Percentiles rank a stretch among this genome's conserved stretches.
Conservation (phyloP, 1,140 invertebrate species). For the Bombus breviceps region DNA sequence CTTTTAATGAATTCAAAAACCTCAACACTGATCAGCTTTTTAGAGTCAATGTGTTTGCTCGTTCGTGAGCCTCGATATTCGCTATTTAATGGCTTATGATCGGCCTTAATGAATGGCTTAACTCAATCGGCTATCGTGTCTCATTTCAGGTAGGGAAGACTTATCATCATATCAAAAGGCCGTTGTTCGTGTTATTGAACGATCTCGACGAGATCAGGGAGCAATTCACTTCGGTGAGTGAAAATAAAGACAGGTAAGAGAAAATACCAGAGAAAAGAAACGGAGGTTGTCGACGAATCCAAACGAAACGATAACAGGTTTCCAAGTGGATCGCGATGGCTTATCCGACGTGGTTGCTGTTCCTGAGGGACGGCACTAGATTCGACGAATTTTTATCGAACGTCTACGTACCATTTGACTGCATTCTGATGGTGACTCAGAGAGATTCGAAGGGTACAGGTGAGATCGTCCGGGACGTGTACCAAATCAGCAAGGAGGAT, state of each 20-base stretch:
- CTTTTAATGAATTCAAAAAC: too few relatives aligned
- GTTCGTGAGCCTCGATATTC: too few relatives aligned
- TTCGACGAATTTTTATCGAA: conserved; percentile 69
- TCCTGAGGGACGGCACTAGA: conserved; percentile 68
- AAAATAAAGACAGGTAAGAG: too few relatives aligned
- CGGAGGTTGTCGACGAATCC: neutral
- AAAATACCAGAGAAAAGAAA: too few relatives aligned
- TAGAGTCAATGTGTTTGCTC: too few relatives aligned
- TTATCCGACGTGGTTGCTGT: conserved; percentile 78
- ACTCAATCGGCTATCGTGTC: neutral
- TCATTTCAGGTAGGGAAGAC: conserved; percentile 71
- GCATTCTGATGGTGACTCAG: conserved; percentile 70
- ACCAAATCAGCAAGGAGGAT: conserved; percentile 70
- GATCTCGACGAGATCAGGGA: conserved; percentile 71
- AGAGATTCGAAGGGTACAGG: conserved; percentile 25
- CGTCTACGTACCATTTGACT: conserved; percentile 76
- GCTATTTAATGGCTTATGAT: neutral
- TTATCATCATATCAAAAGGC: conserved; percentile 78
- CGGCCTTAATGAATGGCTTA: too few relatives aligned
- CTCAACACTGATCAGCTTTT: too few relatives aligned
- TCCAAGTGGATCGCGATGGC: conserved; percentile 76
- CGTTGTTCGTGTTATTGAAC: conserved; percentile 79
- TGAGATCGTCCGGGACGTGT: conserved; percentile 75
- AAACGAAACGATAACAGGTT: conserved; percentile 52
- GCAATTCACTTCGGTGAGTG: conserved; percentile 74